Conservation (phyloP, 2,888 invertebrate genomes). For the Leptopterna dolabrata region DNA sequence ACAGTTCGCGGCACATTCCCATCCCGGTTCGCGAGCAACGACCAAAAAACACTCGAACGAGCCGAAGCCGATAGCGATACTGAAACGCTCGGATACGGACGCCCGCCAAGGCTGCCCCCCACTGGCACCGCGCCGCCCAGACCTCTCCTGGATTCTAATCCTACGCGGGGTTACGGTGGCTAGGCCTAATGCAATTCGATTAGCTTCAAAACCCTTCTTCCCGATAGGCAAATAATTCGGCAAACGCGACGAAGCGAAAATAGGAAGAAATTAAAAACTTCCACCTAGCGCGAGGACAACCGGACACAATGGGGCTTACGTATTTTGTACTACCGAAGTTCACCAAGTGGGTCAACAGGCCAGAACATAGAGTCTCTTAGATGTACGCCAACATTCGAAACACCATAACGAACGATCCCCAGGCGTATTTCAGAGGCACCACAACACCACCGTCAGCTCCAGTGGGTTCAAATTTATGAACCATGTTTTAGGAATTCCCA, state of each 20-base stretch:
- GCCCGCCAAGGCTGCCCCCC: constrained; percentile 23
- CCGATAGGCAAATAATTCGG: not conserved
- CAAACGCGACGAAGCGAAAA: not conserved
- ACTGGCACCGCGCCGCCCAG: not conserved
- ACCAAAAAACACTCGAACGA: not conserved
- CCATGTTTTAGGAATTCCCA: too few species aligned
- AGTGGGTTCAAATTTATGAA: too few species aligned
- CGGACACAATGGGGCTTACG: too few species aligned
- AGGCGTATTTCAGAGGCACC: too few species aligned
- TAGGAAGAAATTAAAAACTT: not conserved
- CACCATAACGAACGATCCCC: too few species aligned
- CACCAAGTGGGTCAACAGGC: too few species aligned
- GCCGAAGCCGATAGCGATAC: constrained; percentile 9
- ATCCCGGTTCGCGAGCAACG: not conserved
- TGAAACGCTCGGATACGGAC: constrained; percentile 13
- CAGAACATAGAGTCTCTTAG: too few species aligned
- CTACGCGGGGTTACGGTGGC: not conserved
- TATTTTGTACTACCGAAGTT: too few species aligned
- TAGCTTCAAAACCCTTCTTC: not conserved
- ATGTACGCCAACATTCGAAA: too few species aligned
- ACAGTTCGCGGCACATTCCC: not conserved
- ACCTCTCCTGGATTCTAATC: not conserved
- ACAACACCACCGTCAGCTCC: too few species aligned
- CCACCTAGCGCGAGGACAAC: too few species aligned
- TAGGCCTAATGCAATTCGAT: constrained; percentile 20